phyloP scores from a whole-genome alignment of 2,113 vertebrate species.

The Ailurus styani region DNA sequence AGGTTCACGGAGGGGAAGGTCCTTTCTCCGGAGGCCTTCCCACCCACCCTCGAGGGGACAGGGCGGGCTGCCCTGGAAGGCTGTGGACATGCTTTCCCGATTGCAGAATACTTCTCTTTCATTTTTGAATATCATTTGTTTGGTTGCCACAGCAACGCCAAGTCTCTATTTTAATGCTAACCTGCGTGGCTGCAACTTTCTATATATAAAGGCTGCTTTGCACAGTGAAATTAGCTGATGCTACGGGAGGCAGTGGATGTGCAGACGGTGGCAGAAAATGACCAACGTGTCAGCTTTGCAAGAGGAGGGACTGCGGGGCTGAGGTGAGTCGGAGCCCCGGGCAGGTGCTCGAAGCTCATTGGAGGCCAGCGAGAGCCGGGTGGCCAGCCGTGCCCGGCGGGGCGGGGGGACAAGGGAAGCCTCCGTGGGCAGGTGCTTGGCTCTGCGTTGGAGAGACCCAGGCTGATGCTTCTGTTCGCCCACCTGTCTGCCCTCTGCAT shows the following conservation, averaged over 20 bases:
- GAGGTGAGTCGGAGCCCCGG: conserved; percentile 51
- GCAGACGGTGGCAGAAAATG: conserved; percentile 77
- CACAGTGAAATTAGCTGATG: conserved; percentile 79
- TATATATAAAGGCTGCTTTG: conserved; percentile 85
- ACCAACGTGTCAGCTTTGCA: conserved; percentile 64
- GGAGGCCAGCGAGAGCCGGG: background rate
- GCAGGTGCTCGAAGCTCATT: background rate
- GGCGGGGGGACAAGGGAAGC: no score
- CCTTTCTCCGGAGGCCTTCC: background rate
- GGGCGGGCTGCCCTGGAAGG: conserved; percentile 62
- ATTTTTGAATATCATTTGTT: conserved; percentile 76
- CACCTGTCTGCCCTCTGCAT: accelerated
- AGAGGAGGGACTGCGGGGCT: background rate
- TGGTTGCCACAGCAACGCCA: conserved; percentile 77
- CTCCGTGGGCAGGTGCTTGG: background rate
- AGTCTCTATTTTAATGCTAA: conserved; percentile 78
- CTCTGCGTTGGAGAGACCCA: background rate
- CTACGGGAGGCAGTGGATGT: conserved; percentile 76
- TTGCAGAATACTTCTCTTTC: conserved; percentile 66
- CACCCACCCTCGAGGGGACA: conserved; percentile 16
- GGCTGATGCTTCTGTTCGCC: background rate
- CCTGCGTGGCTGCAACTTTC: conserved; percentile 83
- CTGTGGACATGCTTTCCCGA: conserved; percentile 61
- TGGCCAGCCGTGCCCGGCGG: background rate
- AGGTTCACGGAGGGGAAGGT: background rate